Base-by-base conservation (phyloP, 2,113 vertebrate species). In the Neodontobutis hainanensis region DNA sequence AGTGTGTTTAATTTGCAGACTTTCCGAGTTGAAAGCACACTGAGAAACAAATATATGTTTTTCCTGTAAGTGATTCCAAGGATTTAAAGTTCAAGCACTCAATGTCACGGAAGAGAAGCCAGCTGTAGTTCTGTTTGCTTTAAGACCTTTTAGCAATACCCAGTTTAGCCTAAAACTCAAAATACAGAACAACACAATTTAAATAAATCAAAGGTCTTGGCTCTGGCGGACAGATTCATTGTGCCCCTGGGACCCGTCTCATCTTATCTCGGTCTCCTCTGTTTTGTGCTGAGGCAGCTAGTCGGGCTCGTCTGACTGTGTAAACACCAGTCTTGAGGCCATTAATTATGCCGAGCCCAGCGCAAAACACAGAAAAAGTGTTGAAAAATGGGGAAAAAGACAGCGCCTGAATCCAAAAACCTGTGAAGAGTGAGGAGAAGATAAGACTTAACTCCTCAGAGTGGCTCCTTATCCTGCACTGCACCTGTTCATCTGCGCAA, bases 271-370 rank as follows among this genome's bases (percentile, higher is more conserved):
- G 60, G 61, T 27, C 36, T 5, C 59, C 27, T 64, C 45, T 45
- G 11, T 61, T 78, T 83, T 47, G 6, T 85, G 75, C 82, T 85
- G 77, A 85, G 48, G 1, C 16, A 6, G 50, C 0, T 75, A 69
- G 81, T 76, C 78, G 51, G 64, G 61, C 74, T 65, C 64, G 77
- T 73, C 46, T 71, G 71, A 70, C 81, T 83, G 68, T 19, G 81
- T 85, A 84, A 87, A 88, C 83, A 87, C 67, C 64, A 66, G 70
- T 78, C 80, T 74, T 77, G 42, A 67, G 70, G 77, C 43, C 58
- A 81, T 84, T 88, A 80, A 88, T 88, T 78, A 84, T 43, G 72
- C 70, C 72, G 68, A 64, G 11, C 36, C 15, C 60, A 50, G 42
- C 43, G 55, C 55, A 32, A 48, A 55, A 43, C 34, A 36, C 19